phyloP scores from a whole-genome alignment of 2,797 vertebrate genomes.

The Myotis findleyi region DNA sequence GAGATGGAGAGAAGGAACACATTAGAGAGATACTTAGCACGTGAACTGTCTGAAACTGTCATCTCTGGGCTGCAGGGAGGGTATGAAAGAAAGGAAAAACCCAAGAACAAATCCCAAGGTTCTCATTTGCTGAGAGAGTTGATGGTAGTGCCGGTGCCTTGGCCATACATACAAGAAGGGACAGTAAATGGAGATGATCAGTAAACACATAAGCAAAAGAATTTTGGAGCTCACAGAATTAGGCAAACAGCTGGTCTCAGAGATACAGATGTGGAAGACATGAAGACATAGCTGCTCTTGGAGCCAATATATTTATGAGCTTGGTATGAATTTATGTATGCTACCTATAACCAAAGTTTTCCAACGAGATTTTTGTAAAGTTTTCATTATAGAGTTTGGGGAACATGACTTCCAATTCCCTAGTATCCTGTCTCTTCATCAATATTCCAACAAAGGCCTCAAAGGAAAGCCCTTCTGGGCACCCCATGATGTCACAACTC shows the following conservation, averaged over 20 bases:
- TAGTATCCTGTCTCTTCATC: neutral
- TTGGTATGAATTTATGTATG: neutral
- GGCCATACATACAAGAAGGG: neutral
- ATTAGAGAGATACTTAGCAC: neutral
- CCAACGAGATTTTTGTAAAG: neutral
- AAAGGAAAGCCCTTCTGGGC: neutral
- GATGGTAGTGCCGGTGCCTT: neutral
- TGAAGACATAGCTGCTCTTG: neutral
- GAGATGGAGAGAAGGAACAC: neutral
- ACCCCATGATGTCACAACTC: neutral
- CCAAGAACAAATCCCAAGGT: neutral
- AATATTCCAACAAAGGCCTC: neutral
- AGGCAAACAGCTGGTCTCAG: neutral
- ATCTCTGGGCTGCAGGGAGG: too few relatives aligned
- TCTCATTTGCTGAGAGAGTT: neutral
- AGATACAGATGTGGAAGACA: neutral
- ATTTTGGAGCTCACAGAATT: neutral
- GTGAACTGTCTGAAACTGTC: neutral
- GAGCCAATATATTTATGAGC: neutral
- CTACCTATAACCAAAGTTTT: neutral
- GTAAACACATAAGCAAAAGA: neutral
- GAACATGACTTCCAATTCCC: neutral
- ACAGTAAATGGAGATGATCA: neutral
- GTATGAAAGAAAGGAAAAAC: neutral
- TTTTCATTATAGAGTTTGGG: neutral